Evolutionary conservation across 2,888 invertebrate species (phyloP).

Genomic region (Ophion costatus): DNA sequence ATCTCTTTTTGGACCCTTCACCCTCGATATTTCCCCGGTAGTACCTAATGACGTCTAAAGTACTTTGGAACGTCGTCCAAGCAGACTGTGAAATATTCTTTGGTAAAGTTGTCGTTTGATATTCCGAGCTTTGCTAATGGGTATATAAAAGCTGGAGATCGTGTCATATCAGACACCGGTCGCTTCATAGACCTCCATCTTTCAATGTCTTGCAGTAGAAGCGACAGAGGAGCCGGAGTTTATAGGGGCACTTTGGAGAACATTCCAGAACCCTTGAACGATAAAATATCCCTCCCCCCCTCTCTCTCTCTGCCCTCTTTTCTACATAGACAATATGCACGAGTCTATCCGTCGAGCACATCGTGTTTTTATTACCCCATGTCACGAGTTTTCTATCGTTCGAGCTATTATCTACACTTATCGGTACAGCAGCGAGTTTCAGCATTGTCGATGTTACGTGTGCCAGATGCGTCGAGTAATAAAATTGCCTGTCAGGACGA

Average conservation of each 20-base stretch:
- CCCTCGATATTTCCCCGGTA: not conserved
- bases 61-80: not conserved
- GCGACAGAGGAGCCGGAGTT: slow-evolving; percentile 5
- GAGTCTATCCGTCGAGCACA: not conserved
- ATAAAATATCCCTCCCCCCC: not conserved
- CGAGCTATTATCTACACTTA: slow-evolving; percentile 30
- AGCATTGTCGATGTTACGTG: not conserved
- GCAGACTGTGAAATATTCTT: not conserved
- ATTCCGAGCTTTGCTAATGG: slow-evolving; percentile 15
- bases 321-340: slow-evolving; percentile 6
- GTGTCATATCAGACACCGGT: slow-evolving; percentile 17
- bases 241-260: slow-evolving; percentile 12
- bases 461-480: not conserved
- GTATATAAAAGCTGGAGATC: slow-evolving; percentile 20
- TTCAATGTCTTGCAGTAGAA: slow-evolving; percentile 16
- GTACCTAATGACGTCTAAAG: not conserved
- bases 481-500: not conserved
- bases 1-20: too few species aligned
- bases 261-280: slow-evolving; percentile 16
- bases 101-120: slow-evolving; percentile 14
- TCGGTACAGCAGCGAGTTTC: slow-evolving; percentile 13
- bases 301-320: not conserved
- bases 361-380: slow-evolving; percentile 5
- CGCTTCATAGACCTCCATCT: slow-evolving; percentile 27
- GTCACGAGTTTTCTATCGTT: slow-evolving; percentile 19